Percentiles rank a stretch among this genome's conserved stretches.
Evolutionary conservation across 1,140 invertebrate species (phyloP).

Genomic region (Drosophila novamexicana): DNA sequence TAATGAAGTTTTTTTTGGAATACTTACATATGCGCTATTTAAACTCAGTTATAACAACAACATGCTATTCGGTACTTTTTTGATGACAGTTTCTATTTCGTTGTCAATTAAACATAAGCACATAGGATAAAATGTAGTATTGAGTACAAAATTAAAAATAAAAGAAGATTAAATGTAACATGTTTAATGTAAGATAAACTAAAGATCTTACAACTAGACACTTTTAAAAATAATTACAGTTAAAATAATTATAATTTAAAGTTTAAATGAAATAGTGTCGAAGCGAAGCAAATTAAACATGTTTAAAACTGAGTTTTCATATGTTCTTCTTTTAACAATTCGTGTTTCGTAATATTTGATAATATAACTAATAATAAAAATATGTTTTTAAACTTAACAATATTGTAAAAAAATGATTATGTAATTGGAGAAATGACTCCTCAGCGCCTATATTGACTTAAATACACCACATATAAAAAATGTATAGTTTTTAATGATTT

Average conservation of each 20-base stretch:
- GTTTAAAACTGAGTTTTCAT: slow-evolving; percentile 10
- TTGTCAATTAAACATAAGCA: slow-evolving; percentile 45
- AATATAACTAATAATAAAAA: slow-evolving; percentile 34
- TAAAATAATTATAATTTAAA: slow-evolving; percentile 26
- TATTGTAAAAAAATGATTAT: slow-evolving; percentile 28
- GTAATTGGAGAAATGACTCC: slow-evolving; percentile 15
- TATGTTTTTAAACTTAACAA: slow-evolving; percentile 45
- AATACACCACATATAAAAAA: slow-evolving; percentile 37
- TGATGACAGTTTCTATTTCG: slow-evolving; percentile 37
- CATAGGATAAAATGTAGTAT: slow-evolving; percentile 32
- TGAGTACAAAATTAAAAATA: slow-evolving; percentile 50
- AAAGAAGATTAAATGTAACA: slow-evolving; percentile 39
- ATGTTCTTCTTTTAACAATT: slow-evolving; percentile 16
- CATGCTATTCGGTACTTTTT: not conserved
- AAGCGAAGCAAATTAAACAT: slow-evolving; percentile 28
- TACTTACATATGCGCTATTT: not conserved
- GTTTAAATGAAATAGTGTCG: slow-evolving; percentile 19
- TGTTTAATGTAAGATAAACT: slow-evolving; percentile 34
- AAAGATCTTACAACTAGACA: slow-evolving; percentile 31
- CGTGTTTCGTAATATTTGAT: slow-evolving; percentile 22
- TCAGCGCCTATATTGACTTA: slow-evolving; percentile 26
- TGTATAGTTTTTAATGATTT: slow-evolving; percentile 67
- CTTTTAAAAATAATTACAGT: slow-evolving; percentile 22
- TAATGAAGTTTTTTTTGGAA: not conserved
- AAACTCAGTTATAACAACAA: not conserved